Conservation (phyloP, 1,140 invertebrate species). For the Platyscapa corneri region DNA sequence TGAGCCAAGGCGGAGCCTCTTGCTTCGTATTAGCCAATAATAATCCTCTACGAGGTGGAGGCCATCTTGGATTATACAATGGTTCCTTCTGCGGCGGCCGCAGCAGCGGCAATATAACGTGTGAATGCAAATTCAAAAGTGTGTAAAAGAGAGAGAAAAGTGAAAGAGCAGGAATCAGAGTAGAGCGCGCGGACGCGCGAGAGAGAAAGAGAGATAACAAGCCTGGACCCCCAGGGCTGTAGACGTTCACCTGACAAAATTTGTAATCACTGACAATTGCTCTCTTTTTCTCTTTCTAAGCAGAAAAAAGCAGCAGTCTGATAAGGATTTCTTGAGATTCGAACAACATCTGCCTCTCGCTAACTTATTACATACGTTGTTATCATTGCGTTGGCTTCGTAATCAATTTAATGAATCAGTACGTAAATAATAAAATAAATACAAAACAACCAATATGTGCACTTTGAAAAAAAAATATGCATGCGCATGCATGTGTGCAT, state of each 20-base stretch:
- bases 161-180: slow-evolving; percentile 49
- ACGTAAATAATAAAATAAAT: slow-evolving; percentile 9
- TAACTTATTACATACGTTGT: background rate
- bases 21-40: slow-evolving; percentile 78
- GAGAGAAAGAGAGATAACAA: background rate
- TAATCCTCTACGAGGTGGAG: slow-evolving; percentile 75
- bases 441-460: background rate
- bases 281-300: background rate
- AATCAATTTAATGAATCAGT: background rate
- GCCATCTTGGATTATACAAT: slow-evolving; percentile 78
- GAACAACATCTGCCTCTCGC: background rate
- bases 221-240: slow-evolving; percentile 68
- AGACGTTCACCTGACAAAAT: slow-evolving; percentile 49
- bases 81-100: slow-evolving; percentile 70
- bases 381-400: background rate
- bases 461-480: background rate
- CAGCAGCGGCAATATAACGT: slow-evolving; percentile 63
- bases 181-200: background rate
- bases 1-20: slow-evolving; percentile 77
- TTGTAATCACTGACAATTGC: slow-evolving; percentile 9
- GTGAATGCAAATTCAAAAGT: slow-evolving; percentile 70
- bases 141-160: slow-evolving; percentile 53
- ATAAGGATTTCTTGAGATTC: slow-evolving; percentile 13
- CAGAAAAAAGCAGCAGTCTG: background rate
- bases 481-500: background rate